phyloP scores from a whole-genome alignment of 2,113 vertebrate species.

The Nyctibius bracteatus region DNA sequence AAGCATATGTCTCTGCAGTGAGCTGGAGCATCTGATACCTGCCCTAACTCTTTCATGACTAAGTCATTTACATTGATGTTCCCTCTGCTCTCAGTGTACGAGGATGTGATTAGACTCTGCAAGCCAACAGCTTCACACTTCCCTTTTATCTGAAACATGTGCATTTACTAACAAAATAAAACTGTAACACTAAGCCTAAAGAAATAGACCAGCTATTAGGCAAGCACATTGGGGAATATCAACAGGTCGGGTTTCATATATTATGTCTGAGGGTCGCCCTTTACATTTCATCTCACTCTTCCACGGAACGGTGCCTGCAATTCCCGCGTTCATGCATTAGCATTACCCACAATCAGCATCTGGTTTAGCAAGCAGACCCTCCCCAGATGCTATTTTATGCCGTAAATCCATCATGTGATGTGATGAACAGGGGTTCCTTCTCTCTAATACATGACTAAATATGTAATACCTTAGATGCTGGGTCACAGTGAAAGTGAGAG shows the following conservation, averaged over 20 bases:
- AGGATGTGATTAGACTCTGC: neutral
- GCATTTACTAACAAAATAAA: neutral
- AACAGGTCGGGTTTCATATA: neutral
- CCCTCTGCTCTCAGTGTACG: neutral
- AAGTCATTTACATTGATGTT: neutral
- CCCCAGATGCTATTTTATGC: neutral
- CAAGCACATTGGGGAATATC: neutral
- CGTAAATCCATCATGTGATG: neutral
- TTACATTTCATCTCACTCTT: neutral
- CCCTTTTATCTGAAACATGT: neutral
- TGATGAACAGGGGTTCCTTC: neutral
- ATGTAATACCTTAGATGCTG: neutral
- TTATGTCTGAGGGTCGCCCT: neutral
- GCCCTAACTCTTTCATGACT: neutral
- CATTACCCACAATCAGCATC: neutral
- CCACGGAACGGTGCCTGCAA: neutral
- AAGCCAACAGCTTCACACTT: neutral
- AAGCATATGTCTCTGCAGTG: neutral
- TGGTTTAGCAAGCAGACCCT: neutral
- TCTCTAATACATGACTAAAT: neutral
- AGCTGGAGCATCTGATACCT: neutral
- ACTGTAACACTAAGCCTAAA: neutral
- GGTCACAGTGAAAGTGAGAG: neutral
- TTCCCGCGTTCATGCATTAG: neutral
- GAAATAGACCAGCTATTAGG: neutral